Conservation (phyloP, 2,888 invertebrate species). For the Bruchidius siliquastri region DNA sequence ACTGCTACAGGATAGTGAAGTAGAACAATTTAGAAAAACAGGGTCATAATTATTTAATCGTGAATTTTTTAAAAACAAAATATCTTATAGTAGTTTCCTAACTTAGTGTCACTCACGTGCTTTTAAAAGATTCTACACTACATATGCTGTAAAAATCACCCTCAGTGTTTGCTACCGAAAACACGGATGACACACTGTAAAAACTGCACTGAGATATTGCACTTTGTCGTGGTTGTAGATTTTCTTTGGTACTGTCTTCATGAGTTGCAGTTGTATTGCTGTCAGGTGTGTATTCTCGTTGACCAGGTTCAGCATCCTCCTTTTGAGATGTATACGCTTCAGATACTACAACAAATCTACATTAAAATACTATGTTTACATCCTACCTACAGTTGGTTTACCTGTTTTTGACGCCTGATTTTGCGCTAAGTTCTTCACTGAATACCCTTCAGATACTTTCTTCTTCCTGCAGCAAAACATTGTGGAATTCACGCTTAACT, state of each 20-base stretch:
- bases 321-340: background rate
- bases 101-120: background rate
- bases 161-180: background rate
- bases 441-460: background rate
- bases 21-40: background rate
- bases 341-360: background rate
- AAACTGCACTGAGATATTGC: background rate
- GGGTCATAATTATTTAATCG: background rate
- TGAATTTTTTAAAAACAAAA: background rate
- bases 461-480: background rate
- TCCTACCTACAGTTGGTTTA: background rate
- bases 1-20: too few relatives aligned
- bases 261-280: background rate
- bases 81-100: background rate
- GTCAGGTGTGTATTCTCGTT: background rate
- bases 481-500: background rate
- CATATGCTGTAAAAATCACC: slow-evolving; percentile 2
- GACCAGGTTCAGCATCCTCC: background rate
- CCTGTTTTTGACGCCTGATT: background rate
- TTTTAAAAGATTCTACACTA: slow-evolving; percentile 1
- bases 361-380: too few relatives aligned
- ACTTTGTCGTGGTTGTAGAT: background rate
- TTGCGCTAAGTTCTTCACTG: background rate
- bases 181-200: background rate
- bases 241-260: background rate